Percentiles rank a stretch among this genome's conserved stretches.
Conservation (phyloP, 2,888 invertebrate genomes). For the Catocala fraxini region DNA sequence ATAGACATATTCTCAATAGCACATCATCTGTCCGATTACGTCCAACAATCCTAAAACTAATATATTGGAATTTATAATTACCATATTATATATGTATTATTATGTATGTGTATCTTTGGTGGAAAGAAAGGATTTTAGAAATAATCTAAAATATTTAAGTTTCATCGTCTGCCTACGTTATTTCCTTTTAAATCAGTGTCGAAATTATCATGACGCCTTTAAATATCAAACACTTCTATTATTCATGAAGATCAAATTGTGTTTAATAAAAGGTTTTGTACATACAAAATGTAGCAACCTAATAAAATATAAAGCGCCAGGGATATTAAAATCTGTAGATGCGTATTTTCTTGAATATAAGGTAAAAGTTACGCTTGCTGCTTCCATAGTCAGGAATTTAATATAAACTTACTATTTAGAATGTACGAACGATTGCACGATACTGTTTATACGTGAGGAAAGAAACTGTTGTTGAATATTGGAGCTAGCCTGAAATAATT, state of each 20-base stretch:
- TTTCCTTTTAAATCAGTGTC: too few relatives aligned
- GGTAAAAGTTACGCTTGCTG: conserved; percentile 19
- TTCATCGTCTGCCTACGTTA: too few relatives aligned
- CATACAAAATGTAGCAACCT: not conserved
- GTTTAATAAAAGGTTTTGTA: not conserved
- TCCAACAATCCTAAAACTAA: too few relatives aligned
- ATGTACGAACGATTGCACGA: conserved; percentile 32
- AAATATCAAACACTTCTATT: not conserved
- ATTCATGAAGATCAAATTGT: not conserved
- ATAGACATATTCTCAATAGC: too few relatives aligned
- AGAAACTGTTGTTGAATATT: not conserved
- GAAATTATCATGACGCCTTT: too few relatives aligned
- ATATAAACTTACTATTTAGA: conserved; percentile 37
- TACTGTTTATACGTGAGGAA: conserved; percentile 6
- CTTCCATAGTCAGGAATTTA: conserved; percentile 39
- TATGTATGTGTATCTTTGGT: too few relatives aligned
- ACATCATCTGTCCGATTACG: too few relatives aligned
- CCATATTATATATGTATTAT: too few relatives aligned
- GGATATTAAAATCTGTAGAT: conserved; percentile 34
- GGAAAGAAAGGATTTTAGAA: too few relatives aligned
- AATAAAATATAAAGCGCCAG: conserved; percentile 1
- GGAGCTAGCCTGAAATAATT: not conserved
- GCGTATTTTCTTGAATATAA: conserved; percentile 28
- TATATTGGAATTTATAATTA: too few relatives aligned
- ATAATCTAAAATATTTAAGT: too few relatives aligned